phyloP scores from a whole-genome alignment of 64 coral and sea anemone genomes.

The Porites australiensis region DNA sequence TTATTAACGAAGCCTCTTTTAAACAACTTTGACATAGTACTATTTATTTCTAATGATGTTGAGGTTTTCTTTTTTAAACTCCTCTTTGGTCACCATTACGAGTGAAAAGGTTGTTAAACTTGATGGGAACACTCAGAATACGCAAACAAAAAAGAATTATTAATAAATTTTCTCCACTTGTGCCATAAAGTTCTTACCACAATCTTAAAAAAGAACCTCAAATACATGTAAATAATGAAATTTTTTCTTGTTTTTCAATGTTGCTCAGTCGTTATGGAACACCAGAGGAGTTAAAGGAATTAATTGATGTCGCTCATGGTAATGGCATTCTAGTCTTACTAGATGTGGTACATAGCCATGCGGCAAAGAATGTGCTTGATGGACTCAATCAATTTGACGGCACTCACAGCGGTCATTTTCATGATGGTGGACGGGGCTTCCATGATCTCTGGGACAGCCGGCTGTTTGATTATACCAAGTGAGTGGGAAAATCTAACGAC shows the following conservation, averaged over 20 bases:
- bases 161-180: too few relatives aligned
- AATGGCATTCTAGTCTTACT: slow-evolving; percentile 93
- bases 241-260: not conserved
- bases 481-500: slow-evolving; percentile 17
- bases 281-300: slow-evolving; percentile 91
- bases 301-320: slow-evolving; percentile 93
- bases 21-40: too few relatives aligned
- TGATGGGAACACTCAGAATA: too few relatives aligned
- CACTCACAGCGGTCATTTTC: slow-evolving; percentile 91
- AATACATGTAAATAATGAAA: too few relatives aligned
- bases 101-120: too few relatives aligned
- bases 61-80: too few relatives aligned
- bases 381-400: slow-evolving; percentile 98
- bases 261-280: slow-evolving; percentile 93
- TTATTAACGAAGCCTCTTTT: too few relatives aligned
- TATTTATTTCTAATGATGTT: too few relatives aligned
- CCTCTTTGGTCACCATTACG: too few relatives aligned
- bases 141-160: too few relatives aligned
- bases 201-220: too few relatives aligned
- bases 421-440: slow-evolving; percentile 65
- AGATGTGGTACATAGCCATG: slow-evolving; percentile 96
- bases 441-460: slow-evolving; percentile 95
- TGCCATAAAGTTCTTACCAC: too few relatives aligned
- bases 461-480: slow-evolving; percentile 97
- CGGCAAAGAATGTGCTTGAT: slow-evolving; percentile 98